Percentiles rank a stretch among this genome's conserved stretches.
Evolutionary conservation across 2,797 vertebrate genomes (phyloP).

Genomic region (Pangasius djambal): DNA sequence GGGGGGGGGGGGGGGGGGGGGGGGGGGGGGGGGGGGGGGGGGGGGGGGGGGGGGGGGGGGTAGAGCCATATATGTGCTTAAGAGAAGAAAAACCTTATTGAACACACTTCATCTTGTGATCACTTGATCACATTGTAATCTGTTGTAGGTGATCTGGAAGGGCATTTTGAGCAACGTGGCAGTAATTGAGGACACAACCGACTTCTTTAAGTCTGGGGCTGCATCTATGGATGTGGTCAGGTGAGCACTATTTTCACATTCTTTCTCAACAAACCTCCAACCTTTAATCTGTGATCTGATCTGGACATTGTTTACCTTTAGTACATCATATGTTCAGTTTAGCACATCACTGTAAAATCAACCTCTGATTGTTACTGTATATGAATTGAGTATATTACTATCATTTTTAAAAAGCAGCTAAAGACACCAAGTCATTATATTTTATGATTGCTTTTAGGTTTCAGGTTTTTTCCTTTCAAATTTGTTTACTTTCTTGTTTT

Average conservation of each 20-base stretch:
- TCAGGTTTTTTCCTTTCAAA: background rate
- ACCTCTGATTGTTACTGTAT: background rate
- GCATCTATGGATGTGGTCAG: slow-evolving; percentile 97
- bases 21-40: no score
- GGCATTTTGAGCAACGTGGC: slow-evolving; percentile 88
- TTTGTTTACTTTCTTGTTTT: background rate
- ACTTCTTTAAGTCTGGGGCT: slow-evolving; percentile 97
- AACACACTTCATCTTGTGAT: background rate
- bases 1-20: no score
- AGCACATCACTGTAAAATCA: background rate
- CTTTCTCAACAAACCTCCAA: background rate
- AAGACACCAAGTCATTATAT: background rate
- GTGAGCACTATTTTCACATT: slow-evolving; percentile 69
- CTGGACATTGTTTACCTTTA: background rate
- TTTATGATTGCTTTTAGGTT: background rate
- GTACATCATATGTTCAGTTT: background rate
- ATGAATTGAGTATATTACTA: background rate
- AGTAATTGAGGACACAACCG: slow-evolving; percentile 84
- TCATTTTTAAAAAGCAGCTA: background rate
- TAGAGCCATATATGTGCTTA: background rate
- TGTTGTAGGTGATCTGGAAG: slow-evolving; percentile 87
- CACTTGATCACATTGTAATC: background rate
- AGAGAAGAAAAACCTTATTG: background rate
- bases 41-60: no score
- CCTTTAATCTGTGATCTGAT: background rate